Base-by-base conservation (phyloP, 2,888 invertebrate species). In the Drosophila mulleri region DNA sequence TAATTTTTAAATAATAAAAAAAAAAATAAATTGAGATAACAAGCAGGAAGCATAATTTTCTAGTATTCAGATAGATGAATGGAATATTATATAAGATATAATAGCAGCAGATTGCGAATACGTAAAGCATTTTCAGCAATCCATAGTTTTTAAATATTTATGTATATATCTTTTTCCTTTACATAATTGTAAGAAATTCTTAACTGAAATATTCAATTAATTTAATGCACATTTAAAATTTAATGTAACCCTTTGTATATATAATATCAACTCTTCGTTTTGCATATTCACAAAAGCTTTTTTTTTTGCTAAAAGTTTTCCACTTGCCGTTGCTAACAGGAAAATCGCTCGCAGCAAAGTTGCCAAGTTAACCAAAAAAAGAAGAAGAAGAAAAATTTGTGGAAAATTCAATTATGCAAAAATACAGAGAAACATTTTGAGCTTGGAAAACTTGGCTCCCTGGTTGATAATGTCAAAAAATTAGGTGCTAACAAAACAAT, bases 401-500 rank as follows among this genome's bases (percentile, higher is more conserved):
- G 70, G 75, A 65, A 80, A 83, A 89, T 86, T 89, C 89, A 89
- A 86, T 84, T 86, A 89, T 88, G 84, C 77, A 90, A 79, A 90
- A 88, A 77, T 61, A 58, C 45, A 67, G 61, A 83, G 63, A 83
- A 83, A 68, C 72, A 85, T 78, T 83, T 70, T 53, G n/a, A 50
- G 53, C 26, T 69, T 11, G 32, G 32, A 67, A 72, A 72, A 70
- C 63, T 64, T 61, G 67, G 44, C 52, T 54, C 61, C 48, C 70
- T 47, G 56, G 50, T 63, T 71, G 83, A 72, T 82, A 78, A 90
- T 90, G 77, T 77, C 68, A 67, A 85, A 73, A 92, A 90, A 92
- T 89, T 90, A 91, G 92, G 92, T 91, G 91, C 90, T 92, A 91
- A 90, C 92, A 91, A 91, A 91, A 91, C 91, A 91, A 91, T 91